Evolutionary conservation across 2,113 vertebrate species (phyloP).

Genomic region (Hippocampus mohnikei): DNA sequence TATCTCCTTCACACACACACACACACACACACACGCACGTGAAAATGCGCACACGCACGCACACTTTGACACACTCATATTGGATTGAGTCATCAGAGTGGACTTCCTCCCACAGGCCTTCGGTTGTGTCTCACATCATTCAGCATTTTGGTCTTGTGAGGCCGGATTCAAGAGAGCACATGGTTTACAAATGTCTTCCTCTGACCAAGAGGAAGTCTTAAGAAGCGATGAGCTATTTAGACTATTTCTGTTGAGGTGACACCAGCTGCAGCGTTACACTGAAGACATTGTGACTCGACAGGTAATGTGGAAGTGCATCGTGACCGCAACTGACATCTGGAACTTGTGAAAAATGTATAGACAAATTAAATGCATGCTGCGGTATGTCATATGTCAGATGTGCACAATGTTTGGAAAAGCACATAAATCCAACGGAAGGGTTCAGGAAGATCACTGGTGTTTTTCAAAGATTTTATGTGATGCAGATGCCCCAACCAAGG

Average conservation of each 20-base stretch:
- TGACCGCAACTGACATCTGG: neutral
- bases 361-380: slow-evolving; percentile 16
- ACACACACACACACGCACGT: neutral
- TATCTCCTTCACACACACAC: slow-evolving; percentile 11
- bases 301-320: neutral
- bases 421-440: slow-evolving; percentile 46
- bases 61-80: slow-evolving; percentile 18
- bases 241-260: slow-evolving; percentile 31
- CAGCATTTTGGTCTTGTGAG: slow-evolving; percentile 52
- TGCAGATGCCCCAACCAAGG: slow-evolving; percentile 38
- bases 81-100: slow-evolving; percentile 69
- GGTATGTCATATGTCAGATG: slow-evolving; percentile 9
- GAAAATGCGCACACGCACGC: neutral
- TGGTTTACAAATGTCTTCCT: slow-evolving; percentile 47
- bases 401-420: slow-evolving; percentile 22
- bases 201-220: slow-evolving; percentile 49
- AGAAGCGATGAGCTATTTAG: slow-evolving; percentile 45
- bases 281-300: neutral
- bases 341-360: neutral
- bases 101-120: slow-evolving; percentile 64
- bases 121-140: slow-evolving; percentile 68
- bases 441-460: slow-evolving; percentile 29
- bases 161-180: slow-evolving; percentile 56
- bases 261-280: neutral
- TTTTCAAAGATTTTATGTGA: slow-evolving; percentile 37